Evolutionary conservation across 2,113 vertebrate genomes (phyloP).

Genomic region (Pluvialis apricaria): DNA sequence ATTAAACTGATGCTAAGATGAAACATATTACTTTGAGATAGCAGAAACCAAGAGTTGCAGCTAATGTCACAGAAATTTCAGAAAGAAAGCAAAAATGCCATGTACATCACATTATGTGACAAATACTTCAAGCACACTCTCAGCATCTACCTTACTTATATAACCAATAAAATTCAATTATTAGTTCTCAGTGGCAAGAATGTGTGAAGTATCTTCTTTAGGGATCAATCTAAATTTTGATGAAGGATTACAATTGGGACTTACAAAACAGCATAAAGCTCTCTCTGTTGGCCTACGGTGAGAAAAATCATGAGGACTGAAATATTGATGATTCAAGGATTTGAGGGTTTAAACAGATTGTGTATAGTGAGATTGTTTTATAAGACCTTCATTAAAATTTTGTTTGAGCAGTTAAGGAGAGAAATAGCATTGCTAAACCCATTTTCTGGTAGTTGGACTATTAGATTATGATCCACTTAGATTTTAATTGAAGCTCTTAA

Average conservation of each 20-base stretch:
- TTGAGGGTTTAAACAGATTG: slow-evolving; percentile 31
- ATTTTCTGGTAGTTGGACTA: slow-evolving; percentile 7
- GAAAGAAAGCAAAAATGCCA: background rate
- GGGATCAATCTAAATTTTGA: slow-evolving; percentile 54
- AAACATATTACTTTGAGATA: background rate
- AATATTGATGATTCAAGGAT: slow-evolving; percentile 53
- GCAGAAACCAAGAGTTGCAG: background rate
- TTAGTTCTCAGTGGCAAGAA: slow-evolving; percentile 5
- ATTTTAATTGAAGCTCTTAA: slow-evolving; percentile 29
- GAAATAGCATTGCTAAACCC: background rate
- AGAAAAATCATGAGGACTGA: background rate
- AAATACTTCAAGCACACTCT: background rate
- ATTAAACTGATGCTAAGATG: background rate
- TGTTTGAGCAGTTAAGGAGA: slow-evolving; percentile 45
- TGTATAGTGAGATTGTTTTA: slow-evolving; percentile 14
- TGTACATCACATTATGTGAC: background rate
- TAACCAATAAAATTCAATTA: slow-evolving; percentile 20
- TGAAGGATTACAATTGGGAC: slow-evolving; percentile 31
- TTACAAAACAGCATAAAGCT: slow-evolving; percentile 21
- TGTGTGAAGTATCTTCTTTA: slow-evolving; percentile 25
- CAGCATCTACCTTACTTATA: background rate
- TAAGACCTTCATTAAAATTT: slow-evolving; percentile 51
- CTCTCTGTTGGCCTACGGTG: background rate
- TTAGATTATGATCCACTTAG: background rate
- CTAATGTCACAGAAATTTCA: background rate